A percentile compares a stretch with the other conserved stretches of the same genome.
phyloP scores from a whole-genome alignment of 2,113 vertebrate genomes.

The Oplegnathus fasciatus region DNA sequence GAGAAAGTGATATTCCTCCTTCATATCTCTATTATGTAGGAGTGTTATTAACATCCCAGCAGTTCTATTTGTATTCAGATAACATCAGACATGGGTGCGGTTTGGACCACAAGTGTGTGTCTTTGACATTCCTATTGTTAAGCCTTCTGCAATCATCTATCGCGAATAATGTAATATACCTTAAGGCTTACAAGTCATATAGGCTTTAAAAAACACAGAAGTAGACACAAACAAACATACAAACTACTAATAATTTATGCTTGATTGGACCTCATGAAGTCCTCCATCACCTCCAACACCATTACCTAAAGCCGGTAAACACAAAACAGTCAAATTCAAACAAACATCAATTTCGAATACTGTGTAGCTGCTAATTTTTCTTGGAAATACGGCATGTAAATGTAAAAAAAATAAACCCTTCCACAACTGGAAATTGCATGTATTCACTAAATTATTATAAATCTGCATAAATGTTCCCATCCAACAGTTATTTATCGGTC shows the following conservation, averaged over 20 bases:
- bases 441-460: neutral
- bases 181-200: neutral
- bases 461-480: neutral
- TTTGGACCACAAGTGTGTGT: neutral
- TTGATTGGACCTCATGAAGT: neutral
- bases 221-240: neutral
- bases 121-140: neutral
- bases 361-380: neutral
- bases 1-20: neutral
- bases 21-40: neutral
- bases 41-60: neutral
- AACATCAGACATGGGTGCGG: neutral
- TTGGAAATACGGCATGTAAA: no score
- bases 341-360: neutral
- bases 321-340: neutral
- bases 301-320: neutral
- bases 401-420: neutral
- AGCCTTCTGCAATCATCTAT: neutral
- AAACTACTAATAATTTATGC: no score
- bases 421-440: neutral
- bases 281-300: neutral
- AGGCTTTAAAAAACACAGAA: neutral
- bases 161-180: neutral
- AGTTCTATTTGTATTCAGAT: constrained; percentile 1
- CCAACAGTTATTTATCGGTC: neutral